These are phyloP conservation scores for Isoperla grammatica DNA, from an alignment of 2,888 invertebrate species.

Conservation along the genomic window DNA sequence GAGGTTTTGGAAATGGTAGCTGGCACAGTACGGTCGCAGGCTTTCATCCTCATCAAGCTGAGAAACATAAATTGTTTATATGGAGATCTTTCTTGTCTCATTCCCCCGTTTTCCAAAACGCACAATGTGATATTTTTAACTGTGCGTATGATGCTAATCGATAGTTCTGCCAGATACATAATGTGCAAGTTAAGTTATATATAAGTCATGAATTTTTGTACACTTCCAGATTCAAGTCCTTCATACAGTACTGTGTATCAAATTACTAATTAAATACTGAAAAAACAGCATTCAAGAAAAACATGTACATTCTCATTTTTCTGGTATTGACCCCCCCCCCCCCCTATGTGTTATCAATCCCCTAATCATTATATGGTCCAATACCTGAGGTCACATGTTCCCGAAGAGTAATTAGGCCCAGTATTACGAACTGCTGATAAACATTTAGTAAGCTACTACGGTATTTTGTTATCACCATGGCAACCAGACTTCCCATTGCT, in stretches of 20 bases:
- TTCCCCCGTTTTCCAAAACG: conserved; percentile 9
- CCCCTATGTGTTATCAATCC: too few relatives aligned
- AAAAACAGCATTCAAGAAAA: neutral
- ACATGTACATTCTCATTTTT: neutral
- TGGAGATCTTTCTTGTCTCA: conserved; percentile 8
- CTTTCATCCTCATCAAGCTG: too few relatives aligned
- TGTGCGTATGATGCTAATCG: neutral
- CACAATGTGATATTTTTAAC: conserved; percentile 10
- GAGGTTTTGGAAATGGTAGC: neutral
- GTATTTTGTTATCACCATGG: too few relatives aligned
- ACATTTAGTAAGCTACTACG: too few relatives aligned
- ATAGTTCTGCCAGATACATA: conserved; percentile 4
- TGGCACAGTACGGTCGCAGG: neutral
- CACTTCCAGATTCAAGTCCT: too few relatives aligned
- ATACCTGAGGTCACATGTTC: too few relatives aligned
- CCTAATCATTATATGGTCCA: too few relatives aligned
- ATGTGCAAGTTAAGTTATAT: neutral
- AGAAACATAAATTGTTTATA: neutral
- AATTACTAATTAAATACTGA: neutral
- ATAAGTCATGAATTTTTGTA: too few relatives aligned
- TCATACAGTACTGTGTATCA: neutral
- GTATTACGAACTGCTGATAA: too few relatives aligned
- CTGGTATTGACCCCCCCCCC: neutral
- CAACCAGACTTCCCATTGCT: too few relatives aligned
- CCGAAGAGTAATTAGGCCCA: too few relatives aligned